phyloP scores from a whole-genome alignment of 2,113 vertebrate species.

The Sarotherodon lohbergeri region DNA sequence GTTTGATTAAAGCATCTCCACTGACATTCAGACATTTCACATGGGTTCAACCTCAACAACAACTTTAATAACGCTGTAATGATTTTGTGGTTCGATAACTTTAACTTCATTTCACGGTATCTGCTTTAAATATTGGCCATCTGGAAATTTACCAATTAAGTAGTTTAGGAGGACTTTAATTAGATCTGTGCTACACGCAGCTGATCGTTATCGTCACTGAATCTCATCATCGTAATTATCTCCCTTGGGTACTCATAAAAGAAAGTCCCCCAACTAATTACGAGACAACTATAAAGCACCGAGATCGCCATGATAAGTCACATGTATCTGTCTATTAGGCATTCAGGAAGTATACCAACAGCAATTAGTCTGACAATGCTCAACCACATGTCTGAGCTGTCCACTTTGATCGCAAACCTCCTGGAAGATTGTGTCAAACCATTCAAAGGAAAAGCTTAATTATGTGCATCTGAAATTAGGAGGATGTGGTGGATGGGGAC shows the following conservation, averaged over 20 bases:
- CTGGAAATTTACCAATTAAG: not conserved
- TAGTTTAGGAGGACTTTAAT: constrained; percentile 8
- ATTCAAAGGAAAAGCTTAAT: not conserved
- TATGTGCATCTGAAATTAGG: not conserved
- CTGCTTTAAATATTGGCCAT: not conserved
- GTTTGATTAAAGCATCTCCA: not conserved
- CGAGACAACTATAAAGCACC: not conserved
- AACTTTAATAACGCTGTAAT: not conserved
- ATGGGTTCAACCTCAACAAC: not conserved
- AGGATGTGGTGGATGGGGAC: not conserved
- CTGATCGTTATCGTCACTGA: not conserved
- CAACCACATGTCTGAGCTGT: not conserved
- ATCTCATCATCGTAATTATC: not conserved
- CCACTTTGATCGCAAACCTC: not conserved
- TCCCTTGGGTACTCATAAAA: not conserved
- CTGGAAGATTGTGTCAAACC: not conserved
- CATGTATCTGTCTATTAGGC: not conserved
- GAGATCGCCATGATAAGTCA: not conserved
- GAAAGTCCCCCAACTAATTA: constrained; percentile 11
- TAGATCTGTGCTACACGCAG: not conserved
- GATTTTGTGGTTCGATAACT: not conserved
- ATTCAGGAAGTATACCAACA: not conserved
- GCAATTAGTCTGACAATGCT: not conserved
- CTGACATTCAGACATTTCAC: not conserved
- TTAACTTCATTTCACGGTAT: not conserved